Base-by-base conservation (phyloP, 2,888 invertebrate species). In the Seira sanloemensis region DNA sequence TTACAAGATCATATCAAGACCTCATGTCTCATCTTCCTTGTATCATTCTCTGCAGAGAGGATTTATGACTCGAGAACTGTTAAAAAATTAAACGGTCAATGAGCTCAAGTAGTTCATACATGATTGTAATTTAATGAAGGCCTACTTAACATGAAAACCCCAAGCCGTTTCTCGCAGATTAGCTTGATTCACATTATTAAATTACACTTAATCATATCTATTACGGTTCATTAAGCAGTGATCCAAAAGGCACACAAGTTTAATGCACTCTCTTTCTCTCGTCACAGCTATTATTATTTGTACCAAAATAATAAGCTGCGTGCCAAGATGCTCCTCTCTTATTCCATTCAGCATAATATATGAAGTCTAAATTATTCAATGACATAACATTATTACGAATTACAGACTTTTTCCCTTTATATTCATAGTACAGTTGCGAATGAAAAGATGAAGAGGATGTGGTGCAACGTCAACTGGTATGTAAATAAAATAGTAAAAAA, bases 171-270 rank as follows among this genome's bases (percentile, higher is more conserved):
- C 25, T 37, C 25, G 2, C 76, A 73, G 76, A 77, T 83, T 77
- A 83, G 78, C 78, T 83, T 83, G 68, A 83, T 83, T 83, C 83
- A 24, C 84, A 84, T 84, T 78, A 84, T 84, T 84, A 84, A 84
- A 84, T 84, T 84, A 84, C 84, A 79, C 78, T 79, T 84, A 84
- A 84, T 84, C 84, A 84, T 84, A 84, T 84, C 84, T 74, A 84
- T 84, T 84, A 84, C 84, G 75, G 75, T 84, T 84, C 84, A 84
- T 84, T 84, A 84, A 78, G 50, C 50, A 7, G 62, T 24, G 83
- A 68, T 73, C 73, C 66, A 73, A 69, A 76, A 74, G 73, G 37
- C 37, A 7, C 37, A 37, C 12, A 23, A 69, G 74, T 50, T 73
- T 77, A 78, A 83, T 78, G 83, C 24, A 78, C 74, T 67, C 68